Evolutionary conservation across 2,888 invertebrate genomes (phyloP).

Genomic region (Slavum lentiscoides): DNA sequence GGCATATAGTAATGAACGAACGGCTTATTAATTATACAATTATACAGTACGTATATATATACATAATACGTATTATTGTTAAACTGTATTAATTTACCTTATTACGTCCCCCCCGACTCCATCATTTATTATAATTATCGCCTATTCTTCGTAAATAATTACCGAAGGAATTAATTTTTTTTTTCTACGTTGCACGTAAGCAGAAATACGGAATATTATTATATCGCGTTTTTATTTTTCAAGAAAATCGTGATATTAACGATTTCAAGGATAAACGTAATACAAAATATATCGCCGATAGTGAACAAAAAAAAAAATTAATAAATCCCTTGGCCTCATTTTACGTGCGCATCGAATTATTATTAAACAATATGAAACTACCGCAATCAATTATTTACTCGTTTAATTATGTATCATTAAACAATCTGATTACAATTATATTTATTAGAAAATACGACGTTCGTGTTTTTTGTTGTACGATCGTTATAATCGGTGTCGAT

Average conservation of each 20-base stretch:
- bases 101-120: no score
- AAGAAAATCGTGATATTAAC: not conserved
- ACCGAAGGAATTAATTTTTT: no score
- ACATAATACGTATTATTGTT: no score
- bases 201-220: not conserved
- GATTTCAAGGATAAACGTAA: not conserved
- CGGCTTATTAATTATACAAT: no score
- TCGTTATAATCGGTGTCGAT: no score
- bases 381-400: not conserved
- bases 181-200: no score
- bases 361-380: not conserved
- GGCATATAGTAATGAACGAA: no score
- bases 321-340: slow-evolving; percentile 16
- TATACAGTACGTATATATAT: no score
- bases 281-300: not conserved
- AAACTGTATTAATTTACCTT: no score
- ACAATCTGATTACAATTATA: not conserved
- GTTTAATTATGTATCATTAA: not conserved
- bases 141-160: no score
- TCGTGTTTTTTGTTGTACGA: not conserved
- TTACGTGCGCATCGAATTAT: not conserved
- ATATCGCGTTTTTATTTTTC: not conserved
- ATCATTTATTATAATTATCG: no score
- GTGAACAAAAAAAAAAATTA: not conserved
- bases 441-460: not conserved